Base-by-base conservation (phyloP, 2,113 vertebrate genomes). In the Myxocyprinus asiaticus region DNA sequence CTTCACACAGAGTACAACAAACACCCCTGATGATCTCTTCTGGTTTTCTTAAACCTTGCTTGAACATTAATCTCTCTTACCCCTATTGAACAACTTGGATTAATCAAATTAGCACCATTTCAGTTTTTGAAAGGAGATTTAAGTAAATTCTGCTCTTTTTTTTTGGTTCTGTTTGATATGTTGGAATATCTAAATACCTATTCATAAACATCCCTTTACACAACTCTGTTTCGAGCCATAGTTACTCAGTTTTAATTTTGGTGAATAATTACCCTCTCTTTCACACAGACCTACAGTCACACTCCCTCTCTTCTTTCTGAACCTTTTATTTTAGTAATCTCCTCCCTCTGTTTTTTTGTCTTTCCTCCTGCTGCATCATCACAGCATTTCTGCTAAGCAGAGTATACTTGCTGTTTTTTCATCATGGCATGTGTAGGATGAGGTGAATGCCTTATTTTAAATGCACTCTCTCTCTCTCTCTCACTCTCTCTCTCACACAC, bases 381-480 rank as follows among this genome's bases (percentile, higher is more conserved):
- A 76, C 47, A 75, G 6, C 11, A 65, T 76, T 65, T 76, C 47
- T 76, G 73, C 48, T 15, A 11, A 76, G n/a, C 47, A 55, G 73
- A 47, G 51, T 43, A 76, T 53, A 33, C 3, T 33, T 33, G 22
- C 22, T 33, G 22, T 33, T 33, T 43, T 76, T 61, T 65, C 73
- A 76, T 76, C 8, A 43, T 64, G 45, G 47, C 45, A 63, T 76
- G 73, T 65, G 73, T 43, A 55, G 50, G 73, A 42, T 44, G 22
- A 47, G 0, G 0, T 11, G 4, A 51, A 43, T 65, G 47, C 14
- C 47, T 48, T 50, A 62, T 75, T 74, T 63, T 63, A 0, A 73
- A 14, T 33, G 7, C 14, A n/a, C n/a, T n/a, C n/a, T n/a, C n/a
- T n/a, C n/a, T n/a, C n/a, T n/a, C n/a, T n/a, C n/a, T 48, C 11